Evolutionary conservation across 1,140 invertebrate genomes (phyloP), one percentile per base, ranked within the genome.

Genomic region (Aporrectodea caliginosa): DNA sequence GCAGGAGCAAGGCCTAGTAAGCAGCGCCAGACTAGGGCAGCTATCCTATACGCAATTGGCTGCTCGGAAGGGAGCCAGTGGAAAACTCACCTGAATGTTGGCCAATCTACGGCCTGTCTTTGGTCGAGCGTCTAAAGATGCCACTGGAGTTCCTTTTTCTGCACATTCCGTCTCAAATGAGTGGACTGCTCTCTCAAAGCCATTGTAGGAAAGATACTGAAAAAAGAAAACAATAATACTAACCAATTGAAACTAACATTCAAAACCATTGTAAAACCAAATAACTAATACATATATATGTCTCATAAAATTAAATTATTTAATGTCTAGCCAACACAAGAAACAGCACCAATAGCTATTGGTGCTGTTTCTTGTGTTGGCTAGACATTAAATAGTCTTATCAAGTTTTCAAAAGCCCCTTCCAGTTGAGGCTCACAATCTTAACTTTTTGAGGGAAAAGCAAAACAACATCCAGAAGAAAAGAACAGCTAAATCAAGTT

Each of bases 81-180:
- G 12, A 35, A 16, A 31, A 75, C 34, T 72, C 76, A 84, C 84
- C 79, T 84, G 79, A 1, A 81, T 80, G 73, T 80, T 79, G n/a
- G 73, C 43, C 29, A 83, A 79, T 78, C 80, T 83, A 14, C 82
- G 76, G 71, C 82, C 81, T 69, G 74, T 72, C n/a, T 82, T 80
- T 16, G 72, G 77, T 30, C 78, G 75, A 27, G 79, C 79, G 27
- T 83, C 80, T 35, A 68, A 27, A 29, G 82, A 76, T 31, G 79
- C 75, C n/a, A 88, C 81, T 16, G 87, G 85, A 81, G 86, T 88
- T 6, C 85, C 85, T 74, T 85, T 85, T 70, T 84, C 84, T 35
- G 83, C 82, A 79, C 87, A 88, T 84, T 89, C 88, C 72, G 84
- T 82, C 69, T 86, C 85, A 84, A 88, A 89, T 31, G 81, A 80